Evolutionary conservation across 2,888 invertebrate genomes (phyloP).

Genomic region (Venusia cambrica): DNA sequence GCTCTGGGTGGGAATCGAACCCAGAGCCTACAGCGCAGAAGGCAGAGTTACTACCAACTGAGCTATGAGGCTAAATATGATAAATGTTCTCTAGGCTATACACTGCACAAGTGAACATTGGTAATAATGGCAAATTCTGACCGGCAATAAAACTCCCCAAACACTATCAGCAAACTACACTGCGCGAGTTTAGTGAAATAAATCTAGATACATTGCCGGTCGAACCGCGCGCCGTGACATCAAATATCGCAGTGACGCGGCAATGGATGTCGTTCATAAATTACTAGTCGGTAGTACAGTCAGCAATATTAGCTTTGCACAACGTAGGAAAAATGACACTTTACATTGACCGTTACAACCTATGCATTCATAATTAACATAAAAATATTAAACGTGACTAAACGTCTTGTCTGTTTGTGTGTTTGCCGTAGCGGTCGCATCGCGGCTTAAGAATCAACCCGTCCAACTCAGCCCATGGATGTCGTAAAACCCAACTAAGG

Average conservation of each 20-base stretch:
- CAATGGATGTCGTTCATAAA: conserved; percentile 59
- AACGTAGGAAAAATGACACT: no score
- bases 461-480: no score
- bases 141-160: conserved; percentile 15
- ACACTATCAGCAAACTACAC: conserved; percentile 17
- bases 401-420: no score
- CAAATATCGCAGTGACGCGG: conserved; percentile 44
- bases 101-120: background rate
- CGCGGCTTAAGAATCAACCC: no score
- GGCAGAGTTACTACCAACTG: no score
- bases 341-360: no score
- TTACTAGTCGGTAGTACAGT: conserved; percentile 28
- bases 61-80: background rate
- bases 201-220: conserved; percentile 44
- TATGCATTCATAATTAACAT: no score
- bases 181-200: conserved; percentile 30
- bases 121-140: conserved; percentile 1
- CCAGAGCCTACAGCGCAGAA: no score
- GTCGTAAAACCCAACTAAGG: no score
- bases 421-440: no score
- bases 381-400: no score
- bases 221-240: conserved; percentile 38
- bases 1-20: no score
- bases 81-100: background rate
- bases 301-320: conserved; percentile 4